Conservation (phyloP, 1,140 invertebrate genomes). For the Aphidius gifuensis region DNA sequence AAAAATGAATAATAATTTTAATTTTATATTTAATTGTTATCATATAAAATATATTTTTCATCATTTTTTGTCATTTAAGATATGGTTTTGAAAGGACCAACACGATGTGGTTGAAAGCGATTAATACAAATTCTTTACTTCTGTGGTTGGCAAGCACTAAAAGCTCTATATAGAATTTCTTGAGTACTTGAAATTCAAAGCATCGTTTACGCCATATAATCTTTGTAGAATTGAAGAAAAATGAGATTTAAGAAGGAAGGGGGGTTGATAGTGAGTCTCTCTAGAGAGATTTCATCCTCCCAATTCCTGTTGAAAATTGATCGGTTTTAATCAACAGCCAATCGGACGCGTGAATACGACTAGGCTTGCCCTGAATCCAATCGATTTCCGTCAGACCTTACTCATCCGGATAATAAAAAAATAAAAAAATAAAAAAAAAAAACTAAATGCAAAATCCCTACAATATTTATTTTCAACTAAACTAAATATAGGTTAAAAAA, state of each 20-base stretch:
- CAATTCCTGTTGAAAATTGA: conserved; percentile 13
- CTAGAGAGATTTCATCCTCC: too few relatives aligned
- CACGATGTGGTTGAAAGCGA: too few relatives aligned
- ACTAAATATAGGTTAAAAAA: too few relatives aligned
- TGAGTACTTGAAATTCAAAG: not conserved
- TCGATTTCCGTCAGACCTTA: conserved; percentile 3
- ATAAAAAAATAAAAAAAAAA: not conserved
- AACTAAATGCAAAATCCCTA: not conserved
- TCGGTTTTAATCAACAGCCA: conserved; percentile 10
- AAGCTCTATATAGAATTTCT: too few relatives aligned
- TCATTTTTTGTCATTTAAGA: too few relatives aligned
- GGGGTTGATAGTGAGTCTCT: not conserved
- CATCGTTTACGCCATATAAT: not conserved
- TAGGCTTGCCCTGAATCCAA: conserved; percentile 8
- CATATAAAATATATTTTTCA: too few relatives aligned
- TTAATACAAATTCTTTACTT: too few relatives aligned
- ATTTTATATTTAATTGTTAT: too few relatives aligned
- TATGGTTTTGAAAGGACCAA: too few relatives aligned
- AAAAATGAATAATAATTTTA: too few relatives aligned
- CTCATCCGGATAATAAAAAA: not conserved
- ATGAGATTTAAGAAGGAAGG: not conserved
- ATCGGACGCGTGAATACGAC: conserved; percentile 7
- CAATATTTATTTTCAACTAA: not conserved
- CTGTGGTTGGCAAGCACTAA: too few relatives aligned
- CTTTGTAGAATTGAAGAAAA: not conserved